These are phyloP conservation scores for Solea solea DNA, from an alignment of 2,113 vertebrate genomes.

Conservation along the genomic window DNA sequence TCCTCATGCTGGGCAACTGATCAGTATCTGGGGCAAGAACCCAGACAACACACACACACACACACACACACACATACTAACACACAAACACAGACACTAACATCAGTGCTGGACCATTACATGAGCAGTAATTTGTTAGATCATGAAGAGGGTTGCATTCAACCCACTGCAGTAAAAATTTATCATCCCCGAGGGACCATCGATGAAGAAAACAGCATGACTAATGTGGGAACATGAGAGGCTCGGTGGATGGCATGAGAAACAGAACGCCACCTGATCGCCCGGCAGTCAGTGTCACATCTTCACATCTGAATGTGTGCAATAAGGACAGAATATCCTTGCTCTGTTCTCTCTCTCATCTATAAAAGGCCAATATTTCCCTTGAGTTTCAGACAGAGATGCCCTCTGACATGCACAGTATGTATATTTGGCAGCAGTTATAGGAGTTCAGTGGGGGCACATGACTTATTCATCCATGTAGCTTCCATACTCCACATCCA, in stretches of 20 bases:
- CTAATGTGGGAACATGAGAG: slow-evolving; percentile 59
- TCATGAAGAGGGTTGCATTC: slow-evolving; percentile 55
- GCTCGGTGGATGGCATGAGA: slow-evolving; percentile 24
- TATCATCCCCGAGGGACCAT: slow-evolving; percentile 62
- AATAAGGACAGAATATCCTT: slow-evolving; percentile 21
- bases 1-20: not conserved
- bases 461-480: slow-evolving; percentile 46
- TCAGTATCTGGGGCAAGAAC: slow-evolving; percentile 17
- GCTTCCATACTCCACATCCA: slow-evolving; percentile 28
- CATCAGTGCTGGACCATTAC: slow-evolving; percentile 40
- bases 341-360: slow-evolving; percentile 39
- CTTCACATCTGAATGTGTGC: not conserved
- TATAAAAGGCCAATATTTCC: not conserved
- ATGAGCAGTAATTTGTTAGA: slow-evolving; percentile 64
- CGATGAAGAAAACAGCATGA: slow-evolving; percentile 54
- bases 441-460: slow-evolving; percentile 39
- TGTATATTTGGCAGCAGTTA: slow-evolving; percentile 37
- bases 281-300: not conserved
- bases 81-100: slow-evolving; percentile 12
- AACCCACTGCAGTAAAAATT: slow-evolving; percentile 54
- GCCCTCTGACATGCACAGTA: slow-evolving; percentile 15
- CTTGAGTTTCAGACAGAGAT: slow-evolving; percentile 18
- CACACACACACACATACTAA: slow-evolving; percentile 15
- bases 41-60: not conserved
- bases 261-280: slow-evolving; percentile 16